Evolutionary conservation across 2,888 invertebrate species (phyloP), one percentile per base, ranked within the genome.

Genomic region (Pollenia angustigena): DNA sequence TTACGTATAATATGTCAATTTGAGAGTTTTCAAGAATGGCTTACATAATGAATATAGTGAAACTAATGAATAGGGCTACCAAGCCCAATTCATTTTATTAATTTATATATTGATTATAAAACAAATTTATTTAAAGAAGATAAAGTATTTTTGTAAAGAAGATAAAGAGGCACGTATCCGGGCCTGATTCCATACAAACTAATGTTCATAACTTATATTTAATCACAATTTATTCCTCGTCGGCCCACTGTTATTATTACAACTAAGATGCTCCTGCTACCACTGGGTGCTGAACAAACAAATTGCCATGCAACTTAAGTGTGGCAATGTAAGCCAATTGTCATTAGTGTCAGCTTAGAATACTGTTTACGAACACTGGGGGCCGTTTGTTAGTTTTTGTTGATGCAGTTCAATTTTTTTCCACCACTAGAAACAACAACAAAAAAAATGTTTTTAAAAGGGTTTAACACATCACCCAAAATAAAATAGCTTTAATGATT

Each of bases 321-420:
- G 86, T 86, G 83, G 80, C 86, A 83, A 66, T 76, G 58, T 86
- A 81, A 86, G 80, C 76, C 76, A 76, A 81, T 76, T 86, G 83
- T 76, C 76, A 81, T 87, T 81, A 87, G 71, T 87, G 81, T 81
- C 83, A 87, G 76, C 76, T 78, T 76, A 83, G 80, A 83, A 16
- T 8, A 56, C 46, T 12, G 32, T 32, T 32, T 32, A 66, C 3
- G 32, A 54, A 64, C 58, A 50, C 32, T 72, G 72, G 9, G 40
- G 40, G 44, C 12, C 6, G 52, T 40, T 52, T 60, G 23, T 52
- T 40, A 50, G 18, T 46, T 76, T 71, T 72, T 56, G 11, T 10
- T 68, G 72, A 48, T 74, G 60, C 64, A 75, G 44, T 62, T 54
- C 52, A 68, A 87, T 72, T 60, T 48, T 56, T 44, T 8, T 9